Base-by-base conservation (phyloP, 2,888 invertebrate genomes). In the Platycnemis pennipes region DNA sequence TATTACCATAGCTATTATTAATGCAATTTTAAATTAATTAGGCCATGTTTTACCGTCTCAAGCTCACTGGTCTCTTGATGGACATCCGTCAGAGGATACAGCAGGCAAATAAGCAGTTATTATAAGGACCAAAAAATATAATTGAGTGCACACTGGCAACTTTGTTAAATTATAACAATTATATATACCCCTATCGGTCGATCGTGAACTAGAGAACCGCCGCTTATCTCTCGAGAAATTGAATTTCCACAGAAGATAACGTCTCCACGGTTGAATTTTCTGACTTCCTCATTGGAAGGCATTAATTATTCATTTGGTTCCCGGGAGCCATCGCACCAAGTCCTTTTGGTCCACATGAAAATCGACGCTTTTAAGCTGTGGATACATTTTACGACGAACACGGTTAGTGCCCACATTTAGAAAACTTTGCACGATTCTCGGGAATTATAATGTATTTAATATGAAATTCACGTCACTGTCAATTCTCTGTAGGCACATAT, bases 241-340 rank as follows among this genome's bases (percentile, higher is more conserved):
- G 77, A 77, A 77, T 77, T 37, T 77, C 77, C 77, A 2, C 77
- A 11, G 5, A 77, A 77, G 77, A 77, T 77, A 77, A 77, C 77
- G 77, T 77, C 77, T 37, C 37, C 37, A 11, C 31, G 13, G 31
- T 16, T 77, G 77, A 37, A 77, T 77, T 77, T 31, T 77, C 7
- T 37, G 37, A 37, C 11, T 77, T 37, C 37, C 37, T 31, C 26
- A 37, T 37, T 8, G n/a, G 77, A 16, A 77, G 31, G n/a, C 31
- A 37, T 77, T 77, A 77, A 77, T 77, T 77, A 77, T 77, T 77
- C 77, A 77, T 77, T 77, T 37, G 13, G 2, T 2, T 11, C 77
- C 11, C 16, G 11, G 13, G 11, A 37, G 31, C 77, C 77, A 13
- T 77, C 37, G 37, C 11, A 26, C 11, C 37, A 77, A 4, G 77